phyloP scores from a whole-genome alignment of 2,888 invertebrate genomes.

The Spodoptera littoralis region DNA sequence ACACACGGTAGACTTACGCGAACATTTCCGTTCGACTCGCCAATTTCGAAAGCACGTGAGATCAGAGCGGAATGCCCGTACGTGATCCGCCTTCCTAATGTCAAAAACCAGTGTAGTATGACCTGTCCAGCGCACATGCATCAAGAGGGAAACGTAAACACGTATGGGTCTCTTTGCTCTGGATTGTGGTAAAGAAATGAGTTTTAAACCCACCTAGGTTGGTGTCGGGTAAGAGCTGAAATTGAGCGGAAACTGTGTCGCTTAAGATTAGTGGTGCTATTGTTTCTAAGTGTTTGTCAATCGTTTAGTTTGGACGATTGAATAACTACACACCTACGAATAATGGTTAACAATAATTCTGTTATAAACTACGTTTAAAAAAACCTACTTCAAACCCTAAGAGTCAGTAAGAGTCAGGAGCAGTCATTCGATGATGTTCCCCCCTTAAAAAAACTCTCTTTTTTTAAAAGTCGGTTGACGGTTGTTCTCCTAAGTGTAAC shows the following conservation, averaged over 20 bases:
- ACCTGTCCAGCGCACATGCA: slow-evolving; percentile 30
- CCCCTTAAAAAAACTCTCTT: no score
- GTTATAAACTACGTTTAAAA: no score
- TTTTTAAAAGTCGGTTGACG: no score
- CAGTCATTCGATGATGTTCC: no score
- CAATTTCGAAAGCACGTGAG: slow-evolving; percentile 76
- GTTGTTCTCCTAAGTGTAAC: no score
- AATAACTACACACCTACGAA: slow-evolving; percentile 1
- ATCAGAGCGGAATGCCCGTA: slow-evolving; percentile 66
- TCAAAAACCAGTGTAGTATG: slow-evolving; percentile 51
- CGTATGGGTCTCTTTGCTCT: slow-evolving; percentile 7
- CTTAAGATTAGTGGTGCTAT: slow-evolving; percentile 61
- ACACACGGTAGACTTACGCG: slow-evolving; percentile 57
- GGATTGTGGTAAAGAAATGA: slow-evolving; percentile 64
- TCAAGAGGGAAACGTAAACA: not conserved
- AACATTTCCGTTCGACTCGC: slow-evolving; percentile 69
- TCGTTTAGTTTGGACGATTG: slow-evolving; percentile 30
- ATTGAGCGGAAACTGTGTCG: slow-evolving; percentile 71
- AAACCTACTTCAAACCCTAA: no score
- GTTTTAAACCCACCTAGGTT: slow-evolving; percentile 68
- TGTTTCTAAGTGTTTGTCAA: slow-evolving; percentile 60
- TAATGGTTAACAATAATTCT: no score
- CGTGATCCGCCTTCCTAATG: slow-evolving; percentile 70
- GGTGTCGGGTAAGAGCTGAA: slow-evolving; percentile 70
- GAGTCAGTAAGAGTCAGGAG: no score